Evolutionary conservation across 2,888 invertebrate genomes (phyloP).

Genomic region (Leptopilina drosophilae): DNA sequence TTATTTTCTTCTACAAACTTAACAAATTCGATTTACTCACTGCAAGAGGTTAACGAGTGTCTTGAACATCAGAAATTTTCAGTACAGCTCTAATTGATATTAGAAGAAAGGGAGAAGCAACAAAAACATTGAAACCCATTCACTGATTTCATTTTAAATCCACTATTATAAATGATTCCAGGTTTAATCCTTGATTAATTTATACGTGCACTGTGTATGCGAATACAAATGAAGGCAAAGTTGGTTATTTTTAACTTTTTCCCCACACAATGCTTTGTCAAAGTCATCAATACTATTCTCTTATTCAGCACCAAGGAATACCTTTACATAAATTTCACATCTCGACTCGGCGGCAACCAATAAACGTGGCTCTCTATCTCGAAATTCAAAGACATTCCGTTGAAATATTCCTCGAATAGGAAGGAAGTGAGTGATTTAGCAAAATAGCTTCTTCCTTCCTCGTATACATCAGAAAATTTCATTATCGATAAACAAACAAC

Average conservation of each 20-base stretch:
- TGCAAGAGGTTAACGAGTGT: too few species aligned
- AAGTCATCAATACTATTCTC: conserved; percentile 43
- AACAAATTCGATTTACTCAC: too few species aligned
- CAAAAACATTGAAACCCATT: too few species aligned
- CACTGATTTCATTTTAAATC: too few species aligned
- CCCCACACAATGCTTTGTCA: conserved; percentile 41
- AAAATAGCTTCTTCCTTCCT: conserved; percentile 25
- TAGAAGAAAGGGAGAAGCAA: too few species aligned
- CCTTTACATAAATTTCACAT: conserved; percentile 56
- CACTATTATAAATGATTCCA: too few species aligned
- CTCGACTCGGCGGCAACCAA: conserved; percentile 51
- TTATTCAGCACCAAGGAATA: conserved; percentile 50
- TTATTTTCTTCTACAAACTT: not conserved
- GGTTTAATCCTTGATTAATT: too few species aligned
- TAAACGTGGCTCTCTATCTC: conserved; percentile 51
- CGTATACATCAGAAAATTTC: conserved; percentile 16
- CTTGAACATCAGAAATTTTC: too few species aligned
- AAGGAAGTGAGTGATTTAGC: conserved; percentile 8
- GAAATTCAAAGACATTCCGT: conserved; percentile 52
- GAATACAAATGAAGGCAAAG: too few species aligned
- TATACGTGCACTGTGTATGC: too few species aligned
- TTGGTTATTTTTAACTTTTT: conserved; percentile 43
- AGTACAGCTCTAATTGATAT: too few species aligned
- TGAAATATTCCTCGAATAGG: conserved; percentile 46
- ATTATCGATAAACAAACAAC: not conserved